Evolutionary conservation across 2,797 vertebrate species (phyloP).

Genomic region (Pagetopsis macropterus): DNA sequence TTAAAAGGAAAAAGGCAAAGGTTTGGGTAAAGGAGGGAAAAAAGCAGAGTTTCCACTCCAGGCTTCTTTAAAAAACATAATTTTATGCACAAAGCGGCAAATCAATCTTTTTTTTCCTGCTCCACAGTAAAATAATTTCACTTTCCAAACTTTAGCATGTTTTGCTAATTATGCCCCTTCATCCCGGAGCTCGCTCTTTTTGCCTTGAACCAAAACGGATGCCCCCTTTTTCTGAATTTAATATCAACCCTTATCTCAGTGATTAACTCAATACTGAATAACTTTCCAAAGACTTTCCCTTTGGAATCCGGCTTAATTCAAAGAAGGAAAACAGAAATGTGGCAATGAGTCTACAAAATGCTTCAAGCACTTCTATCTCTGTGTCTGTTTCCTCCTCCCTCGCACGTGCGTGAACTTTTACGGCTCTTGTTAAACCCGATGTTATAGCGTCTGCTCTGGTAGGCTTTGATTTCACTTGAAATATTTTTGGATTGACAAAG

Average conservation of each 20-base stretch:
- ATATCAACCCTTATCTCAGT: slow-evolving; percentile 5
- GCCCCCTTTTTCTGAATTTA: not conserved
- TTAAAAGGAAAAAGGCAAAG: slow-evolving; percentile 55
- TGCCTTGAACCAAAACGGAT: slow-evolving; percentile 51
- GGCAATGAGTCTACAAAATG: slow-evolving; percentile 4
- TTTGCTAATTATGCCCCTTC: slow-evolving; percentile 68
- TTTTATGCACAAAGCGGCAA: slow-evolving; percentile 69
- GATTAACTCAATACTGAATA: not conserved
- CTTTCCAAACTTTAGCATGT: slow-evolving; percentile 60
- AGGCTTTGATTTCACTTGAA: not conserved
- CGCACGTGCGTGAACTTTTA: slow-evolving; percentile 27
- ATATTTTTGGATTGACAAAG: not conserved
- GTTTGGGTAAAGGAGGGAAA: slow-evolving; percentile 27
- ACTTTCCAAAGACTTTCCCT: not conserved
- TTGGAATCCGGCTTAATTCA: not conserved
- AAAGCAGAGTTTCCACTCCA: slow-evolving; percentile 47
- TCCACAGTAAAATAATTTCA: slow-evolving; percentile 63
- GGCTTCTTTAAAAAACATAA: slow-evolving; percentile 40
- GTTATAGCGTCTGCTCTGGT: not conserved
- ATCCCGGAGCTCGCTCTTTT: slow-evolving; percentile 30
- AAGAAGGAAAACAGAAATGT: not conserved
- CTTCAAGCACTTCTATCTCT: slow-evolving; percentile 2
- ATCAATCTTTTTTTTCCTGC: slow-evolving; percentile 71
- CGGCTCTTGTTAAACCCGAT: slow-evolving; percentile 15
- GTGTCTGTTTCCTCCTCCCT: not conserved